Percentiles rank a stretch among this genome's conserved stretches.
These are phyloP conservation scores for Alviniconcha strummeri DNA, from an alignment of 2,888 invertebrate genomes.

Conservation along the genomic window DNA sequence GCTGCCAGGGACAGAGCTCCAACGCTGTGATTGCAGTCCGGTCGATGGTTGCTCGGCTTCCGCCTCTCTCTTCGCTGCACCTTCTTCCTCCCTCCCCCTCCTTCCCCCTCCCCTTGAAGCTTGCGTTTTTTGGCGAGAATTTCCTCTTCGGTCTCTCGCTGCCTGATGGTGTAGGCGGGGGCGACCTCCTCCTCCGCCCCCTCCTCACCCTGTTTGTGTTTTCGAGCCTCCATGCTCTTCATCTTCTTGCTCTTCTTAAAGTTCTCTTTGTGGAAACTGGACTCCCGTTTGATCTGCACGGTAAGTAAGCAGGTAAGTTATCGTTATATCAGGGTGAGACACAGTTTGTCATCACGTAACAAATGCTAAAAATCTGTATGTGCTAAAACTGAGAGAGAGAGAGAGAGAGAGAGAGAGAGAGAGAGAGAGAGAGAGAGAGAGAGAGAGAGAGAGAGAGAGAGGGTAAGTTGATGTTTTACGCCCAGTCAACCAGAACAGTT, in stretches of 20 bases:
- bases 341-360: too few relatives aligned
- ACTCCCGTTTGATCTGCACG: conserved; percentile 79
- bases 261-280: conserved; percentile 86
- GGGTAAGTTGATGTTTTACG: too few relatives aligned
- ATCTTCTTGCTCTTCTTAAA: conserved; percentile 87
- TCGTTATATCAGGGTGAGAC: too few relatives aligned
- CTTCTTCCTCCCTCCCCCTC: not conserved
- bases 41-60: conserved; percentile 21
- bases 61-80: not conserved
- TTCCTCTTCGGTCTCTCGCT: conserved; percentile 63
- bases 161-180: conserved; percentile 35
- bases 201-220: conserved; percentile 41
- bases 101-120: not conserved
- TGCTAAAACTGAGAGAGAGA: too few relatives aligned
- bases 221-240: conserved; percentile 45
- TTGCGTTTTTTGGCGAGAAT: conserved; percentile 44
- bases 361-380: too few relatives aligned
- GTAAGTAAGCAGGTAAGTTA: not conserved
- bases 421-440: too few relatives aligned
- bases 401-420: too few relatives aligned
- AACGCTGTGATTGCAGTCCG: conserved; percentile 25
- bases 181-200: conserved; percentile 32
- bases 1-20: conserved; percentile 26
- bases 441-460: too few relatives aligned
- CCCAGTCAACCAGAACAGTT: too few relatives aligned